These are phyloP conservation scores for Lepus timidus DNA, from an alignment of 2,113 vertebrate genomes.

Conservation along the genomic window DNA sequence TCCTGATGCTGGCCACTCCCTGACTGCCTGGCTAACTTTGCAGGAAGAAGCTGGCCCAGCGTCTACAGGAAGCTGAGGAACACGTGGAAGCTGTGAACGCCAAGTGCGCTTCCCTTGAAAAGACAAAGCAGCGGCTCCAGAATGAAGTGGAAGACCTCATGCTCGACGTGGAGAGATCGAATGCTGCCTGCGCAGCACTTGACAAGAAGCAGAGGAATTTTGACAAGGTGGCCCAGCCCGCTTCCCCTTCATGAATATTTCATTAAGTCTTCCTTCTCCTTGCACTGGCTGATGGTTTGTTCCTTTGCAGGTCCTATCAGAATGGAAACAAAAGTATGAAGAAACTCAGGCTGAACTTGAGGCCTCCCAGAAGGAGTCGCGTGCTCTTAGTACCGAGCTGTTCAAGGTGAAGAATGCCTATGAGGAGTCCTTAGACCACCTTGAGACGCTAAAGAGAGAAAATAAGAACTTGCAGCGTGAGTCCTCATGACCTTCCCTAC, in stretches of 20 bases:
- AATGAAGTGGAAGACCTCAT: conserved; percentile 92
- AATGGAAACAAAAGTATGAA: conserved; percentile 91
- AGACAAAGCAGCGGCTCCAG: conserved; percentile 90
- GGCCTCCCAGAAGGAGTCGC: conserved; percentile 90
- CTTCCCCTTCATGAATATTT: not conserved
- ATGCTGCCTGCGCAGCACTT: conserved; percentile 88
- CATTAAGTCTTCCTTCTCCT: not conserved
- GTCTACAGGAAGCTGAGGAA: conserved; percentile 90
- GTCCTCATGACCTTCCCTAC: conserved; percentile 24
- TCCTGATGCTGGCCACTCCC: not conserved
- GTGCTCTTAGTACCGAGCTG: conserved; percentile 89
- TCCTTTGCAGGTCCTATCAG: conserved; percentile 85
- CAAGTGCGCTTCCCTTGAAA: conserved; percentile 91
- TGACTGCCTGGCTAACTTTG: conserved; percentile 33
- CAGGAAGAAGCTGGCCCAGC: conserved; percentile 91
- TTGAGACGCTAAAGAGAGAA: conserved; percentile 86
- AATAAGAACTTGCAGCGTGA: conserved; percentile 89
- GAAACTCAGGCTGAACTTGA: conserved; percentile 91
- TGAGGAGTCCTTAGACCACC: conserved; percentile 87
- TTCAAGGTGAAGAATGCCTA: conserved; percentile 90
- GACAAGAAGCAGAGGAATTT: conserved; percentile 95
- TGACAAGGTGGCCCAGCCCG: conserved; percentile 88
- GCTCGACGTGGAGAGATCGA: conserved; percentile 88
- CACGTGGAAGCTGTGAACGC: conserved; percentile 89
- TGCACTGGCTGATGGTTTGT: conserved; percentile 11